Conservation (phyloP, 2,113 vertebrate species). For the Onychostruthus taczanowskii region DNA sequence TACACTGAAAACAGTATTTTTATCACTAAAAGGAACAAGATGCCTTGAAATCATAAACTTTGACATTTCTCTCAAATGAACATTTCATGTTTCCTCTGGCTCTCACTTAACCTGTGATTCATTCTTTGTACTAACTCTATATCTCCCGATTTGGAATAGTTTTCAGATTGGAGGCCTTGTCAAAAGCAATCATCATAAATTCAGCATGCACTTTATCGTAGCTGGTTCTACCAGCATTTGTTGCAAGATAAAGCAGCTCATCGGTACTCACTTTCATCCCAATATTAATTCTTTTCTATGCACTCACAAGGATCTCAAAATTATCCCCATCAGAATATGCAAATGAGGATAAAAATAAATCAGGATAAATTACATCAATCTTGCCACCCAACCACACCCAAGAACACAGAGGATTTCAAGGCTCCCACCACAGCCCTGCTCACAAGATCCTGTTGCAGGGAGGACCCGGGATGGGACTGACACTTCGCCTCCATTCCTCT, state of each 20-base stretch:
- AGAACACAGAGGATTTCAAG: background rate
- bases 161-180: conserved; percentile 1
- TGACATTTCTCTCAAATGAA: background rate
- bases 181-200: background rate
- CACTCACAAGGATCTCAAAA: background rate
- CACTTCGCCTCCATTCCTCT: background rate
- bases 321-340: background rate
- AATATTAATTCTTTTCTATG: background rate
- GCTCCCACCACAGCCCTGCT: background rate
- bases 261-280: background rate
- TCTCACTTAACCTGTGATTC: conserved; percentile 8
- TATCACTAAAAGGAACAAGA: background rate
- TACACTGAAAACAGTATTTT: background rate
- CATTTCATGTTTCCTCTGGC: background rate
- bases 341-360: background rate
- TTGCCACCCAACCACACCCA: conserved; percentile 2
- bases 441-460: background rate
- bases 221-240: background rate
- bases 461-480: background rate
- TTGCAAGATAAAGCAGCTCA: background rate
- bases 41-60: background rate
- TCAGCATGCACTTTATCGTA: background rate
- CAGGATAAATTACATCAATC: background rate
- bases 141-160: conserved; percentile 24
- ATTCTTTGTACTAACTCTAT: background rate